phyloP scores from a whole-genome alignment of 2,113 vertebrate species.

The Thunnus maccoyii region DNA sequence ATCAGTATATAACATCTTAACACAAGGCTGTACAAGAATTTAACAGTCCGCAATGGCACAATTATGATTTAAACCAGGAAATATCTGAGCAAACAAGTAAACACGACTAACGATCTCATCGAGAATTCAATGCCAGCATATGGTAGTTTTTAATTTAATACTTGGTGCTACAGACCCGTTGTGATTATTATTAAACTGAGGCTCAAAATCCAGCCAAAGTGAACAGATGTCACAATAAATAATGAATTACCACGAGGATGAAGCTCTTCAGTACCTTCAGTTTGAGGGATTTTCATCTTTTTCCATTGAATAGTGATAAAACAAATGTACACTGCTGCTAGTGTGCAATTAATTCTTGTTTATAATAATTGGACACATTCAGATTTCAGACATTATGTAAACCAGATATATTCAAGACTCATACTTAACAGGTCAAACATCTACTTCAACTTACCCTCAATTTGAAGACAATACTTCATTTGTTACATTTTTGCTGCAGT shows the following conservation, averaged over 20 bases:
- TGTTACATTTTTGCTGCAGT: background rate
- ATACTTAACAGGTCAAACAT: background rate
- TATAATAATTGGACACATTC: background rate
- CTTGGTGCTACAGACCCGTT: background rate
- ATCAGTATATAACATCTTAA: background rate
- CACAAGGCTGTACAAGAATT: too few species aligned
- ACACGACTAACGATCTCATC: too few species aligned
- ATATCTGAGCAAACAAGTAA: background rate
- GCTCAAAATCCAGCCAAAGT: background rate
- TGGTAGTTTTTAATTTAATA: background rate
- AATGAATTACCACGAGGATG: background rate
- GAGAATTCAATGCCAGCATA: background rate
- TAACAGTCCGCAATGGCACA: background rate
- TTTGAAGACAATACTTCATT: background rate
- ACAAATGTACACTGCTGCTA: background rate
- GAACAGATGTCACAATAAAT: background rate
- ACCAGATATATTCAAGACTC: background rate
- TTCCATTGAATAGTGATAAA: background rate
- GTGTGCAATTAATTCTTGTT: background rate
- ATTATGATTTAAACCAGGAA: background rate
- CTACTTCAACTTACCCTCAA: background rate
- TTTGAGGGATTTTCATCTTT: background rate
- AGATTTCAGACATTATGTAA: background rate
- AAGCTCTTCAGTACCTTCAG: background rate
- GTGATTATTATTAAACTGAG: background rate